These are phyloP conservation scores for Puffinus mauretanicus DNA, from an alignment of 2,113 vertebrate genomes.

Conservation along the genomic window DNA sequence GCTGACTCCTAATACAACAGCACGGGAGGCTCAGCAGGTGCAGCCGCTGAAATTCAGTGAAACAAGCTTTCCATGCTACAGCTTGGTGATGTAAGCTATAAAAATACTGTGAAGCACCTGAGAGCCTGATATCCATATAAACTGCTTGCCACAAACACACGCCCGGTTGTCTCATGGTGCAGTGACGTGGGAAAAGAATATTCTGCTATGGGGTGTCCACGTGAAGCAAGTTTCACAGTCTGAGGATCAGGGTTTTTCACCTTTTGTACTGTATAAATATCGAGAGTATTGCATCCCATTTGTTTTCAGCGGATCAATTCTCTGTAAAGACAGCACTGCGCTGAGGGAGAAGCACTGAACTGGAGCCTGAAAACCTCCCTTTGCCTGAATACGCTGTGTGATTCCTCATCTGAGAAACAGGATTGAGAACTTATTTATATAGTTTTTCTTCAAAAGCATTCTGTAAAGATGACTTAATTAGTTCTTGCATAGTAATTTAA, in stretches of 20 bases:
- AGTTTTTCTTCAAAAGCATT: background rate
- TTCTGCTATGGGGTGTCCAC: background rate
- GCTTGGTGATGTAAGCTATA: background rate
- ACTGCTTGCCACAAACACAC: background rate
- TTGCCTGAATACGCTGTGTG: background rate
- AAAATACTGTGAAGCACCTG: background rate
- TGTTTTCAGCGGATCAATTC: background rate
- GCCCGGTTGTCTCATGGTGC: rapidly evolving
- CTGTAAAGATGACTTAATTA: background rate
- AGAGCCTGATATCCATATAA: background rate
- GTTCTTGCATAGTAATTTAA: background rate
- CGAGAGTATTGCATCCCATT: background rate
- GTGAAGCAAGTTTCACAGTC: background rate
- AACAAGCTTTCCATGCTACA: background rate
- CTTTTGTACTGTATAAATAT: background rate
- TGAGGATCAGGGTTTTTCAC: background rate
- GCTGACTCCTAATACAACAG: constrained; percentile 8
- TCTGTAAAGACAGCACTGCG: background rate
- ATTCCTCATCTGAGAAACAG: background rate
- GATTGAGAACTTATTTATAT: background rate
- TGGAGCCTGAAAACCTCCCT: background rate
- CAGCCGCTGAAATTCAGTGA: background rate
- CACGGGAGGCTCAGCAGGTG: background rate
- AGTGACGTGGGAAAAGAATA: rapidly evolving
- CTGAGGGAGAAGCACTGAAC: background rate